phyloP scores from a whole-genome alignment of 2,888 invertebrate genomes.

The Pammene fasciana region DNA sequence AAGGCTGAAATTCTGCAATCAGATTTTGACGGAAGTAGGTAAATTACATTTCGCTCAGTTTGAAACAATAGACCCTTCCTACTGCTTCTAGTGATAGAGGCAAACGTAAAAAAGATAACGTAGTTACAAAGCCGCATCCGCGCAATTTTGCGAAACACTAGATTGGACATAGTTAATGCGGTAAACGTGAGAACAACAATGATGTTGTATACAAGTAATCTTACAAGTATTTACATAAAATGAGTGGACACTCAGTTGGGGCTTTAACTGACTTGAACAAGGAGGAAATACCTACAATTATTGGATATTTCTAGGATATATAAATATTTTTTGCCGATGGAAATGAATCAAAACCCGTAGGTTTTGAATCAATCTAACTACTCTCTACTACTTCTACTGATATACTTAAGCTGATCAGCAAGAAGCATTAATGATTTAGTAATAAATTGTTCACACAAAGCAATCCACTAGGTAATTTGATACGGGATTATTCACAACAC shows the following conservation, averaged over 20 bases:
- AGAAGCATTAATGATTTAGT: neutral
- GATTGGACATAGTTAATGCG: constrained; percentile 11
- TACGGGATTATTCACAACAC: constrained; percentile 20
- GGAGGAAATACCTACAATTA: too few relatives aligned
- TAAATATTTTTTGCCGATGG: too few relatives aligned
- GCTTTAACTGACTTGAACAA: neutral
- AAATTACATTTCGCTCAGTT: neutral
- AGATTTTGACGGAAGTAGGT: neutral
- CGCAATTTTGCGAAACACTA: constrained; percentile 6
- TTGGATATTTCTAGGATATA: too few relatives aligned
- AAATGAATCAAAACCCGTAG: too few relatives aligned
- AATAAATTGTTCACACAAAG: constrained; percentile 17
- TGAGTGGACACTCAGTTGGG: neutral
- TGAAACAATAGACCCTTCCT: neutral
- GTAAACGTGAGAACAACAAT: constrained; percentile 27
- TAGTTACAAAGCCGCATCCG: constrained; percentile 5
- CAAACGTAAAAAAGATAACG: neutral
- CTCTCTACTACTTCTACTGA: too few relatives aligned
- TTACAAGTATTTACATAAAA: neutral
- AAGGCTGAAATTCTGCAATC: too few relatives aligned
- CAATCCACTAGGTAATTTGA: constrained; percentile 1
- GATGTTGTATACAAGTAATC: neutral
- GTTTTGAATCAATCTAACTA: too few relatives aligned
- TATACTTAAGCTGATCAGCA: too few relatives aligned
- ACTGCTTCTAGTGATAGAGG: neutral